phyloP scores from a whole-genome alignment of 2,888 invertebrate species.

The Torymus aiolomorphi region DNA sequence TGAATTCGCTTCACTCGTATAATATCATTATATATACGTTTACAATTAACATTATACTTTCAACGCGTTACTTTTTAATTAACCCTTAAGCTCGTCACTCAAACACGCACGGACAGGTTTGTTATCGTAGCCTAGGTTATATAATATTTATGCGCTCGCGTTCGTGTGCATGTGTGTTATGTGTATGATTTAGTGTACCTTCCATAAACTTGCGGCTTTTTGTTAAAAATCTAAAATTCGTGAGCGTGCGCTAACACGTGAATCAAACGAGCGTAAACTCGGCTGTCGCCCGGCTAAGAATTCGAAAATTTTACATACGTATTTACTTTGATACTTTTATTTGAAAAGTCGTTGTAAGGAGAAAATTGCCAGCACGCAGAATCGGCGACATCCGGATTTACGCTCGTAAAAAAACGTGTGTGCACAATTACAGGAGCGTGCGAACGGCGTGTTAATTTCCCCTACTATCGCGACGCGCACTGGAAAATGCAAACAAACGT shows the following conservation, averaged over 20 bases:
- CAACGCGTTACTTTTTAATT: conserved; percentile 45
- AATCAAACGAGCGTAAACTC: not conserved
- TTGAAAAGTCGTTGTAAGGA: conserved; percentile 50
- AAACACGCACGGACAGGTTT: conserved; percentile 41
- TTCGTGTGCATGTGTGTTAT: conserved; percentile 53
- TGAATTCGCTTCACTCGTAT: conserved; percentile 28
- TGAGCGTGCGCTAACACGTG: not conserved
- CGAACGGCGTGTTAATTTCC: conserved; percentile 2
- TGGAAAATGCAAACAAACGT: not conserved
- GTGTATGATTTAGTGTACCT: conserved; percentile 3
- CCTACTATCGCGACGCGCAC: not conserved
- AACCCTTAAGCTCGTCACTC: conserved; percentile 55
- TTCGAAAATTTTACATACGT: conserved; percentile 7
- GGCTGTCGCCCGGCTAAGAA: not conserved
- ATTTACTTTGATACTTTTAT: not conserved
- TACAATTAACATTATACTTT: conserved; percentile 44
- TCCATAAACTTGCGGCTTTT: not conserved
- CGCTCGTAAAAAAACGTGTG: not conserved
- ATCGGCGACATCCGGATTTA: not conserved
- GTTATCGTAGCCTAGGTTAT: not conserved
- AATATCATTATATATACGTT: conserved; percentile 28
- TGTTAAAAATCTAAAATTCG: conserved; percentile 20
- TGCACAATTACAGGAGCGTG: not conserved
- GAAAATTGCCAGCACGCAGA: not conserved
- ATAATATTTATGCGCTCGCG: conserved; percentile 35